A percentile compares a stretch with the other conserved stretches of the same genome.
These are phyloP conservation scores for Numenius phaeopus DNA, from an alignment of 2,797 vertebrate genomes.

Conservation along the genomic window DNA sequence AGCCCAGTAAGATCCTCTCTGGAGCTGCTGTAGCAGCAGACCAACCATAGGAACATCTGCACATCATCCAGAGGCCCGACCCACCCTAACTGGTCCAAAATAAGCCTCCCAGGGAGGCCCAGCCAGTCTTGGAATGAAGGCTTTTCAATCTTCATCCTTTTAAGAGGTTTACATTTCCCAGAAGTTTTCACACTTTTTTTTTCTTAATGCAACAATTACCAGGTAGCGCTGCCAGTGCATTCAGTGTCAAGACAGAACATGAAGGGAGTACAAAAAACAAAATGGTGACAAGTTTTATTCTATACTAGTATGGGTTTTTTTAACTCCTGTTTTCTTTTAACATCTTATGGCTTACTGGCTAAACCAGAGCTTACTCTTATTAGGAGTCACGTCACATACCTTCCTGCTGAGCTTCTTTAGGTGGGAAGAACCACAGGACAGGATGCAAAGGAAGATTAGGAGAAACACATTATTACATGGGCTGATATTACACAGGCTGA, in stretches of 20 bases:
- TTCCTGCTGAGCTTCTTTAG: slow-evolving; percentile 41
- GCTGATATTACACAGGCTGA: background rate
- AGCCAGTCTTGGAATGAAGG: background rate
- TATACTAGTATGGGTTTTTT: background rate
- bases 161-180: slow-evolving; percentile 48
- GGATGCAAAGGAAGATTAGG: slow-evolving; percentile 2
- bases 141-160: background rate
- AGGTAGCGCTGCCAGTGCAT: fast-evolving
- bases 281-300: background rate
- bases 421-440: background rate
- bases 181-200: background rate
- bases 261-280: background rate
- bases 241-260: background rate
- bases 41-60: background rate
- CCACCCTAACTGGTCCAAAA: background rate
- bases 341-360: background rate
- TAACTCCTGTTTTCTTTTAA: background rate
- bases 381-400: slow-evolving; percentile 2
- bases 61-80: background rate
- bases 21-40: background rate
- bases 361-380: background rate
- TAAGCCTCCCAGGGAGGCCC: background rate
- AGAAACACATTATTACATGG: background rate
- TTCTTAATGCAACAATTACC: background rate
- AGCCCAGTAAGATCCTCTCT: background rate